These are phyloP conservation scores for Meteorus colon DNA, from an alignment of 2,888 invertebrate genomes.

Conservation along the genomic window DNA sequence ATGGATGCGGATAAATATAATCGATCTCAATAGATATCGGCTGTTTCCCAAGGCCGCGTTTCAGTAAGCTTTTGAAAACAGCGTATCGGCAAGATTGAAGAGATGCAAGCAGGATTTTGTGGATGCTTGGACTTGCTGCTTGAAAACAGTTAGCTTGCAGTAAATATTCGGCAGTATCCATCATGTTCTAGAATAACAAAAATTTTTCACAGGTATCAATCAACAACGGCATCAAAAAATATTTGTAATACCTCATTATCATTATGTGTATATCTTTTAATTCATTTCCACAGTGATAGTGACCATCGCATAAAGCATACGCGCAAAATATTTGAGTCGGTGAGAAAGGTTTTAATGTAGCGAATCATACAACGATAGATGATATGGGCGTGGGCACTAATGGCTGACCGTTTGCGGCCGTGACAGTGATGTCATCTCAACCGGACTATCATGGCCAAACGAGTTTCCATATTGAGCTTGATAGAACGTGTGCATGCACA, in stretches of 20 bases:
- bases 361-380: neutral
- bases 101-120: conserved; percentile 50
- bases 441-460: conserved; percentile 37
- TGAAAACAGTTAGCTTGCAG: conserved; percentile 32
- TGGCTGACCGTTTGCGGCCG: conserved; percentile 38
- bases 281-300: too few species aligned
- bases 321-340: too few species aligned
- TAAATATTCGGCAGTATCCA: conserved; percentile 47
- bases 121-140: conserved; percentile 40
- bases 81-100: conserved; percentile 49
- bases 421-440: conserved; percentile 50
- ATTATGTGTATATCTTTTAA: too few species aligned
- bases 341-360: too few species aligned
- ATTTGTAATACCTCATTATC: neutral
- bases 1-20: conserved; percentile 76
- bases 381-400: conserved; percentile 42
- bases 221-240: neutral
- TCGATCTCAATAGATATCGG: conserved; percentile 73
- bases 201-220: neutral
- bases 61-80: conserved; percentile 56
- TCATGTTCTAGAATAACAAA: conserved; percentile 14
- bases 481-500: neutral
- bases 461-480: conserved; percentile 19
- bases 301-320: too few species aligned
- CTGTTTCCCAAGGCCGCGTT: conserved; percentile 46